Percentiles rank a stretch among this genome's conserved stretches.
Conservation (phyloP, 2,113 vertebrate species). For the Empidonax traillii region DNA sequence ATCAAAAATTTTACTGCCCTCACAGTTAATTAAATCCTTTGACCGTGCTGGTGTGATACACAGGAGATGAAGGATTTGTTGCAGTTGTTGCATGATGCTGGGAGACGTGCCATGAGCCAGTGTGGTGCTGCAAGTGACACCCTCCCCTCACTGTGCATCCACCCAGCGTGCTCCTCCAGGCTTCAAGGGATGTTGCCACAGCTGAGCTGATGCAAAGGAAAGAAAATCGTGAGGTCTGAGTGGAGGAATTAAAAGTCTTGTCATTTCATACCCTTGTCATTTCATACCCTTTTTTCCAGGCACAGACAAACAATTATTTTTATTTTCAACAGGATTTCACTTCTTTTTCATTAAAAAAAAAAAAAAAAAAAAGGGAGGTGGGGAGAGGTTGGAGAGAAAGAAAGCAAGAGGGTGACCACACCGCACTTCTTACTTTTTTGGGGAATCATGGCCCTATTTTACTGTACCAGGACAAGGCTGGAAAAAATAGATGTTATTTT, state of each 20-base stretch:
- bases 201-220: rapidly evolving
- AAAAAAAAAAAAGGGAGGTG: no score
- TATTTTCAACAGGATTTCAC: neutral
- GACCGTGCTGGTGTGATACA: rapidly evolving
- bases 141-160: neutral
- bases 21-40: neutral
- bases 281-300: neutral
- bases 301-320: neutral
- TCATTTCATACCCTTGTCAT: neutral
- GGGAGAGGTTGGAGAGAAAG: no score
- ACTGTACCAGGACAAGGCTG: rapidly evolving
- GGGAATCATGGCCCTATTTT: neutral
- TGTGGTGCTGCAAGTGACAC: neutral
- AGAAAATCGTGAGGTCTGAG: neutral
- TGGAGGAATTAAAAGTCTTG: neutral
- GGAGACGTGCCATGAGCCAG: neutral
- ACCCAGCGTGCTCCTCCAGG: rapidly evolving
- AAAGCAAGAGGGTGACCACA: neutral
- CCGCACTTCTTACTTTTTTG: neutral
- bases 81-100: neutral
- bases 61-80: constrained; percentile 4
- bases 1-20: neutral
- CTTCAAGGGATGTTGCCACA: neutral
- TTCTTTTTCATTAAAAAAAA: neutral
- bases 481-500: neutral